phyloP scores from a whole-genome alignment of 2,113 vertebrate genomes.

The Myanophis thanlyinensis region DNA sequence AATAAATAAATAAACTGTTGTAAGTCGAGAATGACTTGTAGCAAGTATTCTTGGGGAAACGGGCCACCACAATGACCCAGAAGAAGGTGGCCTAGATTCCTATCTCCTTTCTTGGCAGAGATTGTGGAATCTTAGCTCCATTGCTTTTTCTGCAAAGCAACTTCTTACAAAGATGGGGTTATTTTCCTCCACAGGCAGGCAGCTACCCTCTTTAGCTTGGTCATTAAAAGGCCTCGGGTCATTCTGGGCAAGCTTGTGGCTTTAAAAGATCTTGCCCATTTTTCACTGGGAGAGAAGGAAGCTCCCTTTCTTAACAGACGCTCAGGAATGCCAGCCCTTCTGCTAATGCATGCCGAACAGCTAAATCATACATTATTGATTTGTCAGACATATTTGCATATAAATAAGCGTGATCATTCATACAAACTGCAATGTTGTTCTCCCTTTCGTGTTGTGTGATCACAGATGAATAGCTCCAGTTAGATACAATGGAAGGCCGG shows the following conservation, averaged over 20 bases:
- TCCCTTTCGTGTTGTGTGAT: conserved; percentile 76
- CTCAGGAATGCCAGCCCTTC: conserved; percentile 58
- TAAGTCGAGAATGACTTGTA: background rate
- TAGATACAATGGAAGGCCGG: conserved; percentile 74
- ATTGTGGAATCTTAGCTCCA: background rate
- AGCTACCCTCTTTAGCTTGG: background rate
- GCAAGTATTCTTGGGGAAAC: background rate
- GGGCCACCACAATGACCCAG: background rate
- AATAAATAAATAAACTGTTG: too few relatives aligned
- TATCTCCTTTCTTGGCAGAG: conserved; percentile 6
- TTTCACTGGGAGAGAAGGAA: conserved; percentile 27
- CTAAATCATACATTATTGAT: conserved; percentile 85
- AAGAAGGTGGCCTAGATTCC: background rate
- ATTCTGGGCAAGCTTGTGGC: background rate
- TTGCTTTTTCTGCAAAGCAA: background rate
- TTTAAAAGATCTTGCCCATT: conserved; percentile 38
- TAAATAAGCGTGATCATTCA: conserved; percentile 85
- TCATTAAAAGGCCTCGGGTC: accelerated
- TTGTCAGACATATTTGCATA: conserved; percentile 83
- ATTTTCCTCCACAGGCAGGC: background rate
- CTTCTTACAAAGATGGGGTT: background rate
- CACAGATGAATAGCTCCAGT: conserved; percentile 81
- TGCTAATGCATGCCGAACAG: conserved; percentile 68
- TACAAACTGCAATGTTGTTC: conserved; percentile 69
- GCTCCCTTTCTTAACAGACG: conserved; percentile 54